These are phyloP conservation scores for Catalaphyllia jardinei DNA, from an alignment of 64 coral and sea anemone species.

Conservation along the genomic window DNA sequence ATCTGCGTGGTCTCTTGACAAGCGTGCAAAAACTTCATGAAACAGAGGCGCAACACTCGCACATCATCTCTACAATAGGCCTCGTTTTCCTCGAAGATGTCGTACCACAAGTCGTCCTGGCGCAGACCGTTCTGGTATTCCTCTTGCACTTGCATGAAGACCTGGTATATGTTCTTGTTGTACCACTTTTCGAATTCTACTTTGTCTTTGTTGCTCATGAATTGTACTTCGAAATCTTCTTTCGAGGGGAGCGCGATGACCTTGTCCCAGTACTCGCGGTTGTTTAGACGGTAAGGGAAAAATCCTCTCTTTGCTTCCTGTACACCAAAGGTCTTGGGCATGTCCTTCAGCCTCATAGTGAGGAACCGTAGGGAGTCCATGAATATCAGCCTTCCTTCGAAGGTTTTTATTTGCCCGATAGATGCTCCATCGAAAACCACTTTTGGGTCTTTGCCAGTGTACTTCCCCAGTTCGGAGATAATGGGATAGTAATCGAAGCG, in stretches of 20 bases:
- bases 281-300: background rate
- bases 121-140: background rate
- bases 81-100: slow-evolving; percentile 2
- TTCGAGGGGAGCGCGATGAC: background rate
- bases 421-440: background rate
- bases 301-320: background rate
- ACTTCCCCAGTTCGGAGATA: background rate
- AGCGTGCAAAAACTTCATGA: background rate
- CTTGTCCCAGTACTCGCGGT: background rate
- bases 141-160: background rate
- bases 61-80: slow-evolving; percentile 54
- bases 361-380: background rate
- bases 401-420: background rate
- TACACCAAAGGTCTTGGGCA: background rate
- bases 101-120: background rate
- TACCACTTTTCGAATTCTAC: background rate
- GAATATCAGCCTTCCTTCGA: background rate
- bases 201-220: background rate
- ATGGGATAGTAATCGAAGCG: background rate
- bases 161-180: background rate
- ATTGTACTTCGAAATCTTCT: background rate
- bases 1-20: background rate
- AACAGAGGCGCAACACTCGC: slow-evolving; percentile 22
- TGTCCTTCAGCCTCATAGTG: background rate
- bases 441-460: too few relatives aligned